phyloP scores from a whole-genome alignment of 2,888 invertebrate genomes.

The Xanthia icteritia region DNA sequence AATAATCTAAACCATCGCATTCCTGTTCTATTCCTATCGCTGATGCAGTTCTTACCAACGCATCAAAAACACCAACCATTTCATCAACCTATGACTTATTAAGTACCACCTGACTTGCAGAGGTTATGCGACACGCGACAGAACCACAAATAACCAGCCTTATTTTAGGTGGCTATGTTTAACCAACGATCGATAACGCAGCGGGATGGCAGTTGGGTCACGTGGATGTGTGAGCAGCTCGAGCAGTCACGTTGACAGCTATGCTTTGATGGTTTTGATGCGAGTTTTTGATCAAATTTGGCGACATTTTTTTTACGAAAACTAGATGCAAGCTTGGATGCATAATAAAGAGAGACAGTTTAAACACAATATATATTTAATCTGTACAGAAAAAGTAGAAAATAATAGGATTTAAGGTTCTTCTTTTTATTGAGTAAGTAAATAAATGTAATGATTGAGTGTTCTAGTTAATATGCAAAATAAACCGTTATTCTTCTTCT shows the following conservation, averaged over 20 bases:
- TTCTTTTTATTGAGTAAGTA: no score
- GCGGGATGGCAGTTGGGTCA: slow-evolving; percentile 19
- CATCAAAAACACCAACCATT: slow-evolving; percentile 6
- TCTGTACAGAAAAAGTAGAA: neutral
- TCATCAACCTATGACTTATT: slow-evolving; percentile 5
- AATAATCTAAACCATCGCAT: no score
- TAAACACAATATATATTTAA: no score
- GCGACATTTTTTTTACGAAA: neutral
- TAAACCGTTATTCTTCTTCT: neutral
- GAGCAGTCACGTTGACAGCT: slow-evolving; percentile 22
- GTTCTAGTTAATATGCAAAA: neutral
- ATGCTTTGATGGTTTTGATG: neutral
- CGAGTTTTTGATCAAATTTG: no score
- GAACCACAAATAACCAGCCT: slow-evolving; percentile 30
- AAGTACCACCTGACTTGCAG: neutral
- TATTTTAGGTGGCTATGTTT: slow-evolving; percentile 10
- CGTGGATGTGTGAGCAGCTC: slow-evolving; percentile 9
- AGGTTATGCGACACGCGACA: slow-evolving; percentile 14
- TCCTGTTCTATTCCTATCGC: neutral
- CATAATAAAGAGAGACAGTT: no score
- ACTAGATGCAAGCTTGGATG: neutral
- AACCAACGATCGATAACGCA: slow-evolving; percentile 45
- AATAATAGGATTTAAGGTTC: neutral
- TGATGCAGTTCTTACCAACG: neutral
- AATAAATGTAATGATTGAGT: neutral